phyloP scores from a whole-genome alignment of 2,113 vertebrate species.

The Dicentrarchus labrax region DNA sequence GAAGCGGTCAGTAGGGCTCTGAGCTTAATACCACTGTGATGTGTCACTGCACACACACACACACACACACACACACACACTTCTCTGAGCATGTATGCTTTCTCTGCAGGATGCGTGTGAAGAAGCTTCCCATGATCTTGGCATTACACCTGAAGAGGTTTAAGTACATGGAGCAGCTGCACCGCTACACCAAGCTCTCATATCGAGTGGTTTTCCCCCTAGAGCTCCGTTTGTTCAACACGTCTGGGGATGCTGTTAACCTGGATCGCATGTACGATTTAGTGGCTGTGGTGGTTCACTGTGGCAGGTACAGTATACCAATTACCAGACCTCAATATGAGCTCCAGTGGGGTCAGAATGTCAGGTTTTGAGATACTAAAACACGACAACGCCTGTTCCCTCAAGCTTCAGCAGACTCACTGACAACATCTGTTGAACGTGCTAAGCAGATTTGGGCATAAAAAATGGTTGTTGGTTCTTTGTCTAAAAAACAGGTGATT shows the following conservation, averaged over 20 bases:
- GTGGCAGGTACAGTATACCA: constrained; percentile 88
- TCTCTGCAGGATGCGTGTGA: constrained; percentile 93
- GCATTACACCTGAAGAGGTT: constrained; percentile 98
- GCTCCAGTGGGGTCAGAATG: too few species aligned
- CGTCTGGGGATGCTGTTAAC: constrained; percentile 93
- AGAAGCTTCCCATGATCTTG: constrained; percentile 97
- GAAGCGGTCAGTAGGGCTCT: constrained; percentile 88
- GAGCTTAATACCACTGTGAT: not conserved
- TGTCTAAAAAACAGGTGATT: not conserved
- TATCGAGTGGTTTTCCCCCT: constrained; percentile 96
- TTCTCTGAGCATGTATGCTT: not conserved
- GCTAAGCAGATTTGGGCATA: not conserved
- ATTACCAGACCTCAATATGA: not conserved
- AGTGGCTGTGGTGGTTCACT: constrained; percentile 96
- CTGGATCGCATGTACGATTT: constrained; percentile 98
- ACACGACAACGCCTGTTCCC: too few species aligned
- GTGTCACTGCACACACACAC: not conserved
- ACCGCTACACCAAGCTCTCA: constrained; percentile 97
- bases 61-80: not conserved
- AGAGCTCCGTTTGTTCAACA: constrained; percentile 97
- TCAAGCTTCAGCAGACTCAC: not conserved
- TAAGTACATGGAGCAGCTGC: constrained; percentile 98
- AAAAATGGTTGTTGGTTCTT: not conserved
- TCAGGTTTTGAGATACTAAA: too few species aligned
- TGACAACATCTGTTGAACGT: too few species aligned